Evolutionary conservation across 2,113 vertebrate species (phyloP).

Genomic region (Motacilla tschutschensis): DNA sequence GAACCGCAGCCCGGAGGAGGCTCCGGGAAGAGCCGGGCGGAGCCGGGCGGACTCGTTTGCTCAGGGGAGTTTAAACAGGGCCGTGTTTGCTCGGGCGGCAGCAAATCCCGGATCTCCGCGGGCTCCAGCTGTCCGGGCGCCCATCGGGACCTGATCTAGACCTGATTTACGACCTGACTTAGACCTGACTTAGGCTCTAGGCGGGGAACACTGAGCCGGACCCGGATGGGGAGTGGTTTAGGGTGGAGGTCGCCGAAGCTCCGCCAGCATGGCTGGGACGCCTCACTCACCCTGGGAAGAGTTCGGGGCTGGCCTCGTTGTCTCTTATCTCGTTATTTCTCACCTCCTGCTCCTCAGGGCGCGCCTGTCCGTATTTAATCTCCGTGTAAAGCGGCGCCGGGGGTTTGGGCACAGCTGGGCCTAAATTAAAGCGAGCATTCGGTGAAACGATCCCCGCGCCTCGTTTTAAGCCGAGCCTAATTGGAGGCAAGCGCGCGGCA

Average conservation of each 20-base stretch:
- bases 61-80: neutral
- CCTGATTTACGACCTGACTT: neutral
- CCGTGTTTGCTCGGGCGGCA: neutral
- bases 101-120: neutral
- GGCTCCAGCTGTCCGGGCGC: neutral
- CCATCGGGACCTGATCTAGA: fast-evolving
- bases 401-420: neutral
- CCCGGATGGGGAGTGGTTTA: neutral
- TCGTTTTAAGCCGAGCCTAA: neutral
- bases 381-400: neutral
- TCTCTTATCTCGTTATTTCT: neutral
- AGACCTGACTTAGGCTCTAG: neutral
- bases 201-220: neutral
- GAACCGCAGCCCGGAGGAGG: neutral
- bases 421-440: neutral
- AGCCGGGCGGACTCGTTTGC: neutral
- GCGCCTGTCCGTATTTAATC: neutral
- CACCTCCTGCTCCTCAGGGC: neutral
- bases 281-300: fast-evolving
- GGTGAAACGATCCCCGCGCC: neutral
- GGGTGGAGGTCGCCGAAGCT: neutral
- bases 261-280: fast-evolving
- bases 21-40: neutral
- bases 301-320: neutral
- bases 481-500: neutral